A percentile compares a stretch with the other conserved stretches of the same genome.
These are phyloP conservation scores for Calyptommatus sinebrachiatus DNA, from an alignment of 2,113 vertebrate species.

Conservation along the genomic window DNA sequence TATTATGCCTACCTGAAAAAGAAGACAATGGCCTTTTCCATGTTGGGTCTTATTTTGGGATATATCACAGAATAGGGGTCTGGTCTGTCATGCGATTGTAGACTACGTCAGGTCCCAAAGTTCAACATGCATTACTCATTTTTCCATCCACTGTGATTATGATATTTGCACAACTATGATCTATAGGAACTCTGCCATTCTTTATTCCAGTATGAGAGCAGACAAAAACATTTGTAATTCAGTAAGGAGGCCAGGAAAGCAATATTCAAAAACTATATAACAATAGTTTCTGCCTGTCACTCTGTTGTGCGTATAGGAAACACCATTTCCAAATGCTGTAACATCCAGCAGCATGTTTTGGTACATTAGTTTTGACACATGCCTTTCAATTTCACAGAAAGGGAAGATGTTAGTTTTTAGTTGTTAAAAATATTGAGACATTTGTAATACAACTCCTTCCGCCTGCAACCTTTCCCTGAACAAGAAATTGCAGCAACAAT, in stretches of 20 bases:
- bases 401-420: neutral
- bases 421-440: neutral
- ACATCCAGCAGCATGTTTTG: neutral
- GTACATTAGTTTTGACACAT: neutral
- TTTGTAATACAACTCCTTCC: neutral
- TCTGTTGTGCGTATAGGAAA: neutral
- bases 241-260: too few species aligned
- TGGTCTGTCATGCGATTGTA: too few species aligned
- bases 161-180: too few species aligned
- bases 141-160: too few species aligned
- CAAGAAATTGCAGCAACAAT: neutral
- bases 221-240: too few species aligned
- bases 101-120: too few species aligned
- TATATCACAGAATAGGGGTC: too few species aligned
- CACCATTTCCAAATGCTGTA: neutral
- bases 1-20: neutral
- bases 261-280: too few species aligned
- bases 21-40: neutral
- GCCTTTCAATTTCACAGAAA: neutral
- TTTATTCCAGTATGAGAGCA: too few species aligned
- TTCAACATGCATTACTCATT: too few species aligned
- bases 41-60: too few species aligned
- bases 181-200: too few species aligned
- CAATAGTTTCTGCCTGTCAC: neutral
- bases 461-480: neutral